These are phyloP conservation scores for Lepus americanus DNA, from an alignment of 2,113 vertebrate species.

Conservation along the genomic window DNA sequence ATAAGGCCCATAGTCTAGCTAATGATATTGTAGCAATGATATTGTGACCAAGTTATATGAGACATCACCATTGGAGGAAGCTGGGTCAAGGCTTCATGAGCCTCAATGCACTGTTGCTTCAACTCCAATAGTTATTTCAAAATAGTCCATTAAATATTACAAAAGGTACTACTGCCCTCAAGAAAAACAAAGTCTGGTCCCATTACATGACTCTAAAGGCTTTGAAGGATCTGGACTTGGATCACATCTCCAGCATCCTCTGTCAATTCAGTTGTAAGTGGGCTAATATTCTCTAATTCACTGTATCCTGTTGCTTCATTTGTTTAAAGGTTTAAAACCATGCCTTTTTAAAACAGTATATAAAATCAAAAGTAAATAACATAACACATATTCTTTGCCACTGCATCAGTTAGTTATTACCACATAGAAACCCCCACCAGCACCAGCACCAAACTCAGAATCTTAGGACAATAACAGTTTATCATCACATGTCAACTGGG, in stretches of 20 bases:
- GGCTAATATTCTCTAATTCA: not conserved
- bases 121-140: not conserved
- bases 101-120: not conserved
- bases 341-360: not conserved
- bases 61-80: not conserved
- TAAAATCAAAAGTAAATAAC: constrained; percentile 14
- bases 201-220: not conserved
- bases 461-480: not conserved
- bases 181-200: not conserved
- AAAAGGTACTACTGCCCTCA: not conserved
- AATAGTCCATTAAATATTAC: not conserved
- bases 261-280: not conserved
- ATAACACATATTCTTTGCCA: not conserved
- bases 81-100: not conserved
- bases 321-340: not conserved
- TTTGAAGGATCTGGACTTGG: not conserved
- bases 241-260: not conserved
- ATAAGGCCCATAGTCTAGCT: not conserved
- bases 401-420: not conserved
- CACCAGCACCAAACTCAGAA: not conserved
- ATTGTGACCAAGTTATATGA: not conserved
- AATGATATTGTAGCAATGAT: not conserved
- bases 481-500: not conserved
- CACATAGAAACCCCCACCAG: too few species aligned
- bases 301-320: not conserved